Conservation (phyloP, 2,888 invertebrate species). For the Netelia fuscicornis region DNA sequence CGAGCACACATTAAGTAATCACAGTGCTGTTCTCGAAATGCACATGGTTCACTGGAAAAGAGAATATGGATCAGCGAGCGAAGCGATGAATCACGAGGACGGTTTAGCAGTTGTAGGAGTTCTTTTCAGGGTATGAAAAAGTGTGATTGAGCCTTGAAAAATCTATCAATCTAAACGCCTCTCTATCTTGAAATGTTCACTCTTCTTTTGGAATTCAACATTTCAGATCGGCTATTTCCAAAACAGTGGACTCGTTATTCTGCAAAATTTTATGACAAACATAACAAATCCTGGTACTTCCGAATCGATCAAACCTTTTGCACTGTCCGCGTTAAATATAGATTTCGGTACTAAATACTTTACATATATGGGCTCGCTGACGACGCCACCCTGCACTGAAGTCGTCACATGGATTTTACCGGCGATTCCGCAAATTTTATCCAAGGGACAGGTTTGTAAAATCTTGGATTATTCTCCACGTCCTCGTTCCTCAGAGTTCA, state of each 20-base stretch:
- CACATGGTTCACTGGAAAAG: constrained; percentile 91
- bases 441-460: constrained; percentile 70
- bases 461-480: background rate
- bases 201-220: background rate
- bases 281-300: constrained; percentile 36
- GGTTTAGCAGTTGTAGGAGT: constrained; percentile 91
- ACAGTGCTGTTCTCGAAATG: constrained; percentile 90
- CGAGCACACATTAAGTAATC: constrained; percentile 88
- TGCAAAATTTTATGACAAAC: constrained; percentile 36
- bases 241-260: constrained; percentile 58
- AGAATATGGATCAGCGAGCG: constrained; percentile 86
- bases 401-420: constrained; percentile 86
- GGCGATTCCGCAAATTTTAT: constrained; percentile 80
- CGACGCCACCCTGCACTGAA: constrained; percentile 86
- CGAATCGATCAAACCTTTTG: constrained; percentile 66
- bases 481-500: background rate
- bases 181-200: background rate
- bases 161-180: background rate
- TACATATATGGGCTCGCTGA: constrained; percentile 86
- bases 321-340: constrained; percentile 80
- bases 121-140: constrained; percentile 88
- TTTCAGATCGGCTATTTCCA: constrained; percentile 59
- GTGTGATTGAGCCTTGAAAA: background rate
- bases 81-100: constrained; percentile 89
- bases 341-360: constrained; percentile 68